Conservation (phyloP, 2,113 vertebrate species). For the Octodon degus region DNA sequence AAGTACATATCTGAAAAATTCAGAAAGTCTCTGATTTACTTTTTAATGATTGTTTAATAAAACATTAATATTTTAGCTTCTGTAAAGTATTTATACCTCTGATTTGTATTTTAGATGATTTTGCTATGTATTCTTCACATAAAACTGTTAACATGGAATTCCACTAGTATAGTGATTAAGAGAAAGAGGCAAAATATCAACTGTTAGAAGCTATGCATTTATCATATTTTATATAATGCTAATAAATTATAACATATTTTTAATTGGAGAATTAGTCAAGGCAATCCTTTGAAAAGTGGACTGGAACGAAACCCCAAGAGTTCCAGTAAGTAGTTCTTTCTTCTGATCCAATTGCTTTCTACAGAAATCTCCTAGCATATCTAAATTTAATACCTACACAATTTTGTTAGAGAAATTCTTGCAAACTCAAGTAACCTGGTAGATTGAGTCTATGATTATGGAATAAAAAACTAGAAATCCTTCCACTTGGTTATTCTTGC, state of each 20-base stretch:
- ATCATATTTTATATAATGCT: conserved; percentile 18
- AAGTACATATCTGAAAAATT: conserved; percentile 50
- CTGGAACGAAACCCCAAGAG: conserved; percentile 3
- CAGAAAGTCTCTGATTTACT: neutral
- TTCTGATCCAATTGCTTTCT: neutral
- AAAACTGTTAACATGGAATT: conserved; percentile 33
- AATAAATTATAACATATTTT: conserved; percentile 11
- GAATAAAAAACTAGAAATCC: conserved; percentile 44
- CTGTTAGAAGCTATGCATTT: neutral
- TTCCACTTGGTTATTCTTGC: neutral
- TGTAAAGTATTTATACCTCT: neutral
- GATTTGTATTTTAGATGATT: conserved; percentile 34
- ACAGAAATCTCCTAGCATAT: neutral
- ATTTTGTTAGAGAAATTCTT: neutral
- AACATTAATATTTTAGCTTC: neutral
- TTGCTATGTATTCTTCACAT: neutral
- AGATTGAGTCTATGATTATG: neutral
- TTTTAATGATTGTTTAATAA: conserved; percentile 8
- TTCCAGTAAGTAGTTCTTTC: neutral
- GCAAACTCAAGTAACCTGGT: conserved; percentile 26
- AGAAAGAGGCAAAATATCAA: conserved; percentile 25
- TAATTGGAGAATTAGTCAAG: conserved; percentile 23
- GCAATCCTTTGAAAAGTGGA: conserved; percentile 4
- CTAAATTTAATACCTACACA: neutral
- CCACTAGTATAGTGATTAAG: neutral